Evolutionary conservation across 2,113 vertebrate genomes (phyloP).

Genomic region (Plecturocebus donacophilus): DNA sequence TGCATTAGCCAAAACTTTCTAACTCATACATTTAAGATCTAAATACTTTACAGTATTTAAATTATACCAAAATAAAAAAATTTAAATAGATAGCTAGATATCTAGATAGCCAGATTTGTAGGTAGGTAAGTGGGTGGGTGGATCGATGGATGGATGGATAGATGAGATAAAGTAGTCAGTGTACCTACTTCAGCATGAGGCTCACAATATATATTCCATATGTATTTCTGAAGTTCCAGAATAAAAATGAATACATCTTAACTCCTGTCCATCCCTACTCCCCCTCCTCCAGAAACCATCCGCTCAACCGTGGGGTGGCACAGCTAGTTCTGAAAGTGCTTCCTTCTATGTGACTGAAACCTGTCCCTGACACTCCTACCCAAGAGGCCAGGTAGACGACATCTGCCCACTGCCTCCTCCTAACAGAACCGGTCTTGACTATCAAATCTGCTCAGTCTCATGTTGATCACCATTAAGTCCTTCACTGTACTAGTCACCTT

Average conservation of each 20-base stretch:
- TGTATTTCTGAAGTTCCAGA: not conserved
- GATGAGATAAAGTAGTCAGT: not conserved
- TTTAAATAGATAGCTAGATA: not conserved
- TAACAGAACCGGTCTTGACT: not conserved
- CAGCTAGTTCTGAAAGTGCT: not conserved
- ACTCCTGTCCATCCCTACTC: not conserved
- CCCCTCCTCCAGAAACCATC: not conserved
- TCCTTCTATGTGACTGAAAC: not conserved
- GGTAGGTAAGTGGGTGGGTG: not conserved
- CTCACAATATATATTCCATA: not conserved
- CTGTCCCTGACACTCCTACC: not conserved
- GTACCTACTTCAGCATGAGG: not conserved
- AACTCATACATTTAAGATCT: not conserved
- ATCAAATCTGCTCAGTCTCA: not conserved
- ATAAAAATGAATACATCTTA: not conserved
- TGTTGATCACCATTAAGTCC: not conserved
- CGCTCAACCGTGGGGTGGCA: not conserved
- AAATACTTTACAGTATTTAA: not conserved
- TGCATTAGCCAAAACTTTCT: not conserved
- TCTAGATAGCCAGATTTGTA: not conserved
- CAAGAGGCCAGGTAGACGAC: not conserved
- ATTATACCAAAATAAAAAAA: not conserved
- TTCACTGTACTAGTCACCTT: not conserved
- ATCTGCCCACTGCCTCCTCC: not conserved
- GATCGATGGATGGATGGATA: too few relatives aligned